These are phyloP conservation scores for Serinus canaria DNA, from an alignment of 2,113 vertebrate species.

Conservation along the genomic window DNA sequence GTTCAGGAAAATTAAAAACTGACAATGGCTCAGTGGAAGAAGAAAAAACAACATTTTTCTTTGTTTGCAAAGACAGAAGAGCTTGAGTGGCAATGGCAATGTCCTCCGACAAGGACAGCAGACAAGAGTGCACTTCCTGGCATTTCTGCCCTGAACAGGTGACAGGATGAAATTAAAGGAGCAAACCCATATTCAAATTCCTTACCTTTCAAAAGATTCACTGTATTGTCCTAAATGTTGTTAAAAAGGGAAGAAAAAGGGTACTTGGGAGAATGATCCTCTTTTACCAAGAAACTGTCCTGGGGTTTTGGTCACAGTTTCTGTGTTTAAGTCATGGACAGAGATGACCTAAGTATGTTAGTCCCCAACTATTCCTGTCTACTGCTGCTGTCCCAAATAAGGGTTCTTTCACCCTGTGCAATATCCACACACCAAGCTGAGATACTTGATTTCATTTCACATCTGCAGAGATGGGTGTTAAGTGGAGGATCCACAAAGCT, in stretches of 20 bases:
- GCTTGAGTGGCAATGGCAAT: too few species aligned
- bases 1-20: neutral
- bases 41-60: neutral
- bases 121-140: neutral
- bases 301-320: neutral
- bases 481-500: neutral
- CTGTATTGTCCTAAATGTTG: neutral
- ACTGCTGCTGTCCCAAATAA: neutral
- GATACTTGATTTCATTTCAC: neutral
- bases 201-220: neutral
- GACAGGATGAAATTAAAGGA: neutral
- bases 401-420: neutral
- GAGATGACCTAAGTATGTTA: neutral
- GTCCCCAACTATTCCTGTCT: neutral
- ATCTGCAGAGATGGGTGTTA: neutral
- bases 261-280: neutral
- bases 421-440: neutral
- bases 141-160: neutral
- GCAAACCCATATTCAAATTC: neutral
- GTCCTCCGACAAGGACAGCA: neutral
- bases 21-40: neutral
- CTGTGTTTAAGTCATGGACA: neutral
- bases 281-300: neutral
- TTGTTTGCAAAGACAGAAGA: neutral
- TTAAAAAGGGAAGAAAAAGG: neutral